Base-by-base conservation (phyloP, 2,888 invertebrate species). In the Epicampocera succincta region DNA sequence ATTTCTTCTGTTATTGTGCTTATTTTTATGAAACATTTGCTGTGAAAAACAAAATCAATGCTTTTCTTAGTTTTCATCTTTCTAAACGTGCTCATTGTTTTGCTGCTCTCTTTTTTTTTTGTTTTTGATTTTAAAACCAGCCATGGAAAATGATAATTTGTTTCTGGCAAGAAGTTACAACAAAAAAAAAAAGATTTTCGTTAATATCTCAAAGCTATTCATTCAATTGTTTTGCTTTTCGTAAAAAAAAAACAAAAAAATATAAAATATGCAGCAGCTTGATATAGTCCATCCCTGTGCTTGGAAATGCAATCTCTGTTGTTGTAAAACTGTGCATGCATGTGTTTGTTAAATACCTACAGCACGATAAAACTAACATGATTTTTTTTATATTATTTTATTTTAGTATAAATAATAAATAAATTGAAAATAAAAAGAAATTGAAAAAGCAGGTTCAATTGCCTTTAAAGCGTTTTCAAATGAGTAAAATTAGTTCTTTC, bases 381-480 rank as follows among this genome's bases (percentile, higher is more conserved):
- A 46, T 19, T 54, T 52, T 68, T 6, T 11, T 40, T 13, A 33
- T 33, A 33, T 33, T n/a, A n/a, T n/a, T n/a, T 9, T 33, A 33
- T 9, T 33, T 9, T 33, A 33, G 33, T 33, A 25, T 25, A 33
- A 17, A 46, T 38, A 40, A 13, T 25, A 68, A 42, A 40, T 42
- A 44, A 60, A 63, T 19, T 40, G 17, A 42, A 60, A 50, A 12
- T 33, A 17, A 60, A 60, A 50, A 0, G 50, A 56, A 58, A 69
- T 58, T 13, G 12, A 61, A 52, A 33, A 48, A 42, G 38, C 3
- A 38, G 54, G 73, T 73, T 73, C 44, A 73, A 63, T 61, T 13
- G 15, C 25, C 73, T 73, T 46, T 52, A 12, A 72, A 52, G 12
- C n/a, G n/a, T 48, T 48, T 38, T 38, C 29, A 44, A 15, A 63